Base-by-base conservation (phyloP, 2,888 invertebrate species). In the Hipparchia sbordonii region DNA sequence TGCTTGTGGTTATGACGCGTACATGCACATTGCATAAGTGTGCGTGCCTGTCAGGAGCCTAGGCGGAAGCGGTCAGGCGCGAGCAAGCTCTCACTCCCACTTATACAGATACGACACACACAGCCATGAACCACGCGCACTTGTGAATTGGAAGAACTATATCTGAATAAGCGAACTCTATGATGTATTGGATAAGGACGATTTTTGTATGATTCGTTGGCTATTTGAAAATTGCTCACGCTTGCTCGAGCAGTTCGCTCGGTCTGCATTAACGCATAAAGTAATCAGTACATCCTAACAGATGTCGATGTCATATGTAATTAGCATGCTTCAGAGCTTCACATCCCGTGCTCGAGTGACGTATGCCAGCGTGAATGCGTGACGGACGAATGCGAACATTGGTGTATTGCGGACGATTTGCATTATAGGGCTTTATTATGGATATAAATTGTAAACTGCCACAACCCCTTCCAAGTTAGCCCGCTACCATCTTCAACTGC, bases 301-400 rank as follows among this genome's bases (percentile, higher is more conserved):
- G 57, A 59, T 46, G 6, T 77, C 76, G 76, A 78, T 79, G 77
- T 78, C 76, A 76, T 74, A 76, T 68, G 82, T 83, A 83, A 83
- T 81, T 81, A 86, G 87, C 87, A 87, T 87, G 87, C 87, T 86
- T 85, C 73, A 79, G 85, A 85, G 86, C 86, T 86, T 86, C 79
- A 56, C 81, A 83, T 82, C 74, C 79, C 78, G 71, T 72, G 76
- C 76, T 79, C 78, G 80, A 76, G 76, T 12, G 69, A 57, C 45
- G 69, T n/a, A 56, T 56, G 66, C 33, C 54, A 60, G 65, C n/a
- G 69, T 57, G 51, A 5, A 46, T 48, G 72, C 9, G 46, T 56
- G 23, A 45, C 39, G 73, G 56, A 60, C 65, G 73, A 56, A 69
- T 67, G 70, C 48, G 13, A n/a, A 48, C n/a, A 51, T 13, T 63